Conservation (phyloP, 2,797 vertebrate species). For the Brotula barbata region DNA sequence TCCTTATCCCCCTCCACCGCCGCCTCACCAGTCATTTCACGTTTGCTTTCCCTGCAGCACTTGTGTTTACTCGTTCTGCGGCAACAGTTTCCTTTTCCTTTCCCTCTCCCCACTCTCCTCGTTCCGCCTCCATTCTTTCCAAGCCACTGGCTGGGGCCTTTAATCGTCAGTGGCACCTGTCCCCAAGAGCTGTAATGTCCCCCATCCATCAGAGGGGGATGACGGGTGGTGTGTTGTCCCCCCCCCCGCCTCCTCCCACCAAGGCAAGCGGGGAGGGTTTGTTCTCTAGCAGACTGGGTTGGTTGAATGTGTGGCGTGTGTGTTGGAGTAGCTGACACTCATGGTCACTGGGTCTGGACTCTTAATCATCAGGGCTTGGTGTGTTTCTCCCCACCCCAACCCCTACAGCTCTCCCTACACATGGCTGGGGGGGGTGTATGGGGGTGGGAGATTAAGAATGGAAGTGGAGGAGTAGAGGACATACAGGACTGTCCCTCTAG, state of each 20-base stretch:
- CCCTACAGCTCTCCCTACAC: slow-evolving; percentile 32
- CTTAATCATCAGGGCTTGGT: slow-evolving; percentile 64
- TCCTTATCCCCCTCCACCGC: background rate
- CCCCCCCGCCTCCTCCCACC: slow-evolving; percentile 14
- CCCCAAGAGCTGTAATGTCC: slow-evolving; percentile 78
- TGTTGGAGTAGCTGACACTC: slow-evolving; percentile 52
- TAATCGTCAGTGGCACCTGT: slow-evolving; percentile 81
- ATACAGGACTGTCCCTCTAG: slow-evolving; percentile 37
- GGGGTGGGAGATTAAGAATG: background rate
- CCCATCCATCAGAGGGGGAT: slow-evolving; percentile 76
- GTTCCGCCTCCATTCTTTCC: slow-evolving; percentile 74
- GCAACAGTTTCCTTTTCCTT: slow-evolving; percentile 72
- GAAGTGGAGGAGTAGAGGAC: slow-evolving; percentile 49
- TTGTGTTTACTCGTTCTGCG: slow-evolving; percentile 76
- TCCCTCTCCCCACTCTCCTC: slow-evolving; percentile 43
- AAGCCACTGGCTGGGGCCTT: slow-evolving; percentile 75
- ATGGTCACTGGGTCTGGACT: slow-evolving; percentile 62
- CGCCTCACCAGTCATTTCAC: slow-evolving; percentile 45
- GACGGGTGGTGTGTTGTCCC: slow-evolving; percentile 56
- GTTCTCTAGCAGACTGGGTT: slow-evolving; percentile 56
- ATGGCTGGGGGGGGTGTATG: slow-evolving; percentile 25
- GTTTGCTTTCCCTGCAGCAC: slow-evolving; percentile 63
- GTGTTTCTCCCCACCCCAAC: slow-evolving; percentile 28
- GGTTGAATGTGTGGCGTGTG: slow-evolving; percentile 30
- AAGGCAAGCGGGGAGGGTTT: slow-evolving; percentile 54